Evolutionary conservation across 2,888 invertebrate genomes (phyloP).

Genomic region (Rugalucina vietnamica): DNA sequence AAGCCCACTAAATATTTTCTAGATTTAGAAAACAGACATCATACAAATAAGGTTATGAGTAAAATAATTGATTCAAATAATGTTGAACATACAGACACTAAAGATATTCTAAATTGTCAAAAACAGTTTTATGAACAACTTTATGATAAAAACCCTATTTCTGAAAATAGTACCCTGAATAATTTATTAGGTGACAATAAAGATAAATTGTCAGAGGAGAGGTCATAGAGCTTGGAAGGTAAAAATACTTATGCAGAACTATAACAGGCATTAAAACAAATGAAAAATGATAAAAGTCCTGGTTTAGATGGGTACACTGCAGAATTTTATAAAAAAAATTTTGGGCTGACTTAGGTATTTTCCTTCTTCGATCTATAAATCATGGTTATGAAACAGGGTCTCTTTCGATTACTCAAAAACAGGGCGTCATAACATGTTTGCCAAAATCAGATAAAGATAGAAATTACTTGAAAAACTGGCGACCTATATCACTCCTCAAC

Average conservation of each 20-base stretch:
- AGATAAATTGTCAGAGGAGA: background rate
- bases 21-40: background rate
- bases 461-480: background rate
- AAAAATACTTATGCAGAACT: background rate
- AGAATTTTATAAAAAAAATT: background rate
- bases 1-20: background rate
- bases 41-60: constrained; percentile 1
- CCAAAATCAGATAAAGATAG: background rate
- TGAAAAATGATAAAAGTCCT: constrained; percentile 5
- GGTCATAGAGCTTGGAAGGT: background rate
- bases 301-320: background rate
- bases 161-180: background rate
- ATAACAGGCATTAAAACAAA: background rate
- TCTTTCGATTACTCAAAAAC: background rate
- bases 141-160: background rate
- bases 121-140: background rate
- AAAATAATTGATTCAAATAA: background rate
- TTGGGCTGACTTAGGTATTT: background rate
- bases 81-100: background rate
- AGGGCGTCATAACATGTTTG: background rate
- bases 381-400: background rate
- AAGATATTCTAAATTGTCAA: constrained; percentile 4
- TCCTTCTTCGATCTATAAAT: background rate
- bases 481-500: background rate
- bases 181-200: background rate